Conservation (phyloP, 1,140 invertebrate species). For the Lepidurus packardi region DNA sequence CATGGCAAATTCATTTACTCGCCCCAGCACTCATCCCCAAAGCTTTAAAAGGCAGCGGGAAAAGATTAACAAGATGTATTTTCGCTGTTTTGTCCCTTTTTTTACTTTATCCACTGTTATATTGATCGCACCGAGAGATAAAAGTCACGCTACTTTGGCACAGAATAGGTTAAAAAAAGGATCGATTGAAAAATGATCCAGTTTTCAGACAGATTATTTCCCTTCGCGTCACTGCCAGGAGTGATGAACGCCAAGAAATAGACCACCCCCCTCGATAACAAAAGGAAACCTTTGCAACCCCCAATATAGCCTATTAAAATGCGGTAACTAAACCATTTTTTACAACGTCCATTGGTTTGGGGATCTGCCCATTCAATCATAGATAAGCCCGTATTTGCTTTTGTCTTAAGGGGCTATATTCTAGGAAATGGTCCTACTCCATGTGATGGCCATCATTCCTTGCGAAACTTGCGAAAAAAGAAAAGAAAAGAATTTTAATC, state of each 20-base stretch:
- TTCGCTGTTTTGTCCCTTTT: background rate
- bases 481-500: background rate
- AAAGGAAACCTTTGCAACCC: background rate
- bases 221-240: background rate
- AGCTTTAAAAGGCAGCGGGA: background rate
- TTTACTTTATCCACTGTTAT: background rate
- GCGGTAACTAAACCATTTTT: background rate
- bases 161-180: background rate
- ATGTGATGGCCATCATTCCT: background rate
- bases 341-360: too few relatives aligned
- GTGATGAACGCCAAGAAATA: background rate
- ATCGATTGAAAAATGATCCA: background rate
- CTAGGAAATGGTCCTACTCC: background rate
- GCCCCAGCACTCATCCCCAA: background rate
- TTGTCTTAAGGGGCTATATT: background rate
- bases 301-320: background rate
- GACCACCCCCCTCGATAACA: background rate
- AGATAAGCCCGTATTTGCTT: background rate
- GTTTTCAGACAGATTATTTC: background rate
- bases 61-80: background rate
- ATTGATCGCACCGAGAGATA: background rate
- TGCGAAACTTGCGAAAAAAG: background rate
- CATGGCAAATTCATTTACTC: slow-evolving; percentile 13
- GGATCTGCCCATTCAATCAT: too few relatives aligned
- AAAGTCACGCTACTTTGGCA: background rate